A percentile compares a stretch with the other conserved stretches of the same genome.
phyloP scores from a whole-genome alignment of 2,888 invertebrate genomes.

The Tillus elongatus region DNA sequence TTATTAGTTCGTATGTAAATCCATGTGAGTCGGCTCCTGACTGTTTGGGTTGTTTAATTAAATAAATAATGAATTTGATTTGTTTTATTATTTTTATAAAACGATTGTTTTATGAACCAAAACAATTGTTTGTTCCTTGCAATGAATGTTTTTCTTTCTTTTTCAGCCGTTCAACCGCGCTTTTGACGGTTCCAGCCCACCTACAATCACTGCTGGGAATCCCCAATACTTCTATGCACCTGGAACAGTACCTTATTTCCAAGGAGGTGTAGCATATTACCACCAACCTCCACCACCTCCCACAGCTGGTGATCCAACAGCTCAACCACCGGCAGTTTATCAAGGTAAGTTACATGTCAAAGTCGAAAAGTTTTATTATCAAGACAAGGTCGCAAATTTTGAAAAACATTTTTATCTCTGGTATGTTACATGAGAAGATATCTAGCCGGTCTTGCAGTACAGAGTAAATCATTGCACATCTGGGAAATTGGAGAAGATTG shows the following conservation, averaged over 20 bases:
- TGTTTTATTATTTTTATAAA: too few species aligned
- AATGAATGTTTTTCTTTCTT: conserved; percentile 8
- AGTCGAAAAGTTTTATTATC: neutral
- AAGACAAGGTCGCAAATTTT: too few species aligned
- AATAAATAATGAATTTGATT: too few species aligned
- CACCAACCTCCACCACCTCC: conserved; percentile 29
- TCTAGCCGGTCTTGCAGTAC: too few species aligned
- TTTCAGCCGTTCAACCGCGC: conserved; percentile 44
- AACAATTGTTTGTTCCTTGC: conserved; percentile 10
- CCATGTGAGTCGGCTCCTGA: too few species aligned
- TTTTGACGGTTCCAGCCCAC: conserved; percentile 48
- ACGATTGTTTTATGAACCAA: too few species aligned
- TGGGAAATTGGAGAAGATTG: too few species aligned
- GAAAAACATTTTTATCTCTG: too few species aligned
- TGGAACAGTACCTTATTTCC: conserved; percentile 38
- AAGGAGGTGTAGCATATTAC: conserved; percentile 38
- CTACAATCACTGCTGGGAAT: conserved; percentile 43
- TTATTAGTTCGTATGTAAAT: too few species aligned
- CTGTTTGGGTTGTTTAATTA: too few species aligned
- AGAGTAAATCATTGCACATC: too few species aligned
- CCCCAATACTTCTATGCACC: conserved; percentile 41
- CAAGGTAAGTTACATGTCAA: conserved; percentile 39
- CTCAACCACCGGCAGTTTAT: conserved; percentile 34
- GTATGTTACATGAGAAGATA: too few species aligned
- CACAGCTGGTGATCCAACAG: conserved; percentile 32